phyloP scores from a whole-genome alignment of 2,888 invertebrate species.

The Drosophila limbata region DNA sequence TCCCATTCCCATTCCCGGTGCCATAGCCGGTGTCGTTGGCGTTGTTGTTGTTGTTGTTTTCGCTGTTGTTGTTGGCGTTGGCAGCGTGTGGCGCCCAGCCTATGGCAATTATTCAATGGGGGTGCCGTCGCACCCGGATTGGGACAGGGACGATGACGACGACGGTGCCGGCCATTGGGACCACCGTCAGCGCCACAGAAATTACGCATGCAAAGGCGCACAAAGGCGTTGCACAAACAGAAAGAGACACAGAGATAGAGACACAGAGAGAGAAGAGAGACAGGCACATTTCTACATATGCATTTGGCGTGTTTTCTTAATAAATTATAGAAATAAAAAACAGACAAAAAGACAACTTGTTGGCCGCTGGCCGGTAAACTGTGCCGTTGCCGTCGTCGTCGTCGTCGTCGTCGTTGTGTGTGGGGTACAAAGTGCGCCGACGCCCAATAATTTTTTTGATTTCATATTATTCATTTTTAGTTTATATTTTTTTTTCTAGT shows the following conservation, averaged over 20 bases:
- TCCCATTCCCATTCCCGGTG: neutral
- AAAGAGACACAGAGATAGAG: neutral
- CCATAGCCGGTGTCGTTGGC: conserved; percentile 2
- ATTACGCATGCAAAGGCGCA: conserved; percentile 76
- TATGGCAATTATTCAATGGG: conserved; percentile 79
- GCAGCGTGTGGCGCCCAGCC: conserved; percentile 78
- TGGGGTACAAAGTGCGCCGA: conserved; percentile 50
- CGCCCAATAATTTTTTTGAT: conserved; percentile 45
- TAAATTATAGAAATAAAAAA: conserved; percentile 64
- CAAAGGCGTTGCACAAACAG: conserved; percentile 72
- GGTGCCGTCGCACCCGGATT: conserved; percentile 68
- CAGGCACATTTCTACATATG: conserved; percentile 42
- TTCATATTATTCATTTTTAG: conserved; percentile 20
- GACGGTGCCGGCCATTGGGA: conserved; percentile 52
- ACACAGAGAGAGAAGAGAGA: neutral
- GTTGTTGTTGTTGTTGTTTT: conserved; percentile 13
- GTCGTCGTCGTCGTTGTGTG: conserved; percentile 6
- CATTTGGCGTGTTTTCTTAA: conserved; percentile 71
- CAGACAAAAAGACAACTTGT: conserved; percentile 56
- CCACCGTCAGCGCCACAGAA: conserved; percentile 66
- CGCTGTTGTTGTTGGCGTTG: conserved; percentile 11
- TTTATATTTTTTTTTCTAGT: conserved; percentile 16
- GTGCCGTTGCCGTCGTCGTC: conserved; percentile 6
- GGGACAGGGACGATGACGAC: conserved; percentile 17
- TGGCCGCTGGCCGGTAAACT: conserved; percentile 51